Conservation (phyloP, 2,113 vertebrate genomes). For the Amia ocellicauda region DNA sequence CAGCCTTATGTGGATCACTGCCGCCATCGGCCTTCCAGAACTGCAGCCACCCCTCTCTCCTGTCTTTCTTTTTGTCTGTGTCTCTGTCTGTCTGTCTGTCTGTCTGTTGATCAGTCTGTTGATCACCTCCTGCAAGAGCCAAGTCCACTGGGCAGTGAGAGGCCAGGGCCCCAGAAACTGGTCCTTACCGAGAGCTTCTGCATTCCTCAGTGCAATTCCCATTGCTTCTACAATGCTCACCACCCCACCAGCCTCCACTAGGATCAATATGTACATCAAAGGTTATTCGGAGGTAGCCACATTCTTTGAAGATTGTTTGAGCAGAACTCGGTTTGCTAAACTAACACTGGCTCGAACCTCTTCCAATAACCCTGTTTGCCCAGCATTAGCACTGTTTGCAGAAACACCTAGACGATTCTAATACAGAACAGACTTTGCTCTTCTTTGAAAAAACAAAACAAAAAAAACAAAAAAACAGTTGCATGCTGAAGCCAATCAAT, state of each 20-base stretch:
- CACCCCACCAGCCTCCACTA: constrained; percentile 46
- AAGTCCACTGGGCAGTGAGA: neutral
- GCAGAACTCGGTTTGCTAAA: constrained; percentile 68
- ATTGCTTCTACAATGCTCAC: constrained; percentile 39
- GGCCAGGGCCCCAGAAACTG: neutral
- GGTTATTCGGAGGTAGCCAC: constrained; percentile 73
- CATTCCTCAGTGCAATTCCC: constrained; percentile 37
- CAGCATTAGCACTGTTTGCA: constrained; percentile 77
- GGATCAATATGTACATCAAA: constrained; percentile 73
- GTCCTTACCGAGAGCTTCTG: constrained; percentile 69
- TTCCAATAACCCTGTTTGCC: constrained; percentile 74
- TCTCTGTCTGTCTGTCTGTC: no score
- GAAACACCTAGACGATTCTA: constrained; percentile 74
- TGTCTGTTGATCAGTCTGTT: no score
- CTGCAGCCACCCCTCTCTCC: no score
- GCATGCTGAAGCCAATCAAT: constrained; percentile 73
- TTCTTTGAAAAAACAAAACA: no score
- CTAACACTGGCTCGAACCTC: constrained; percentile 64
- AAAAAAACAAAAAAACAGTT: no score
- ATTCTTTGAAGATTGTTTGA: constrained; percentile 78
- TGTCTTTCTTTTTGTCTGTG: no score
- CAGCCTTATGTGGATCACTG: no score
- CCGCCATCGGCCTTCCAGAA: no score
- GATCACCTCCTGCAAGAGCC: constrained; percentile 1
- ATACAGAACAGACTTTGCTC: constrained; percentile 56